Evolutionary conservation across 1,140 invertebrate species (phyloP).

Genomic region (Polyergus mexicanus): DNA sequence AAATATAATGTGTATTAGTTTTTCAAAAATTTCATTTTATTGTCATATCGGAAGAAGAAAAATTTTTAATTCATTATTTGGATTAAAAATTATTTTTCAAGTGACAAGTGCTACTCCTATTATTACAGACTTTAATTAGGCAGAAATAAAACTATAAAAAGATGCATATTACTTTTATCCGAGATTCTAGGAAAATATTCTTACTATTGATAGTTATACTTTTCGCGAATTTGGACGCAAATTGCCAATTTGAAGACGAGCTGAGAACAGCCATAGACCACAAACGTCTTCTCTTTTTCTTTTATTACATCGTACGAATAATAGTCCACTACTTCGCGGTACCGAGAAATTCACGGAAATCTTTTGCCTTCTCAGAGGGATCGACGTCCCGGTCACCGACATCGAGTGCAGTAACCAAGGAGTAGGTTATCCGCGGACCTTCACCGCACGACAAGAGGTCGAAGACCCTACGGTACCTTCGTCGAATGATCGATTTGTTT

Average conservation of each 20-base stretch:
- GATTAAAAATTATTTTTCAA: constrained; percentile 25
- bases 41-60: not conserved
- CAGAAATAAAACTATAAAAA: not conserved
- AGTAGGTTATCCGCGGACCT: constrained; percentile 80
- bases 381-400: constrained; percentile 82
- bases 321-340: constrained; percentile 66
- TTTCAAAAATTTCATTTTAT: not conserved
- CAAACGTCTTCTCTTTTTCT: constrained; percentile 35
- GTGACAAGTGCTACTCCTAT: not conserved
- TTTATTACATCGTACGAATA: constrained; percentile 62
- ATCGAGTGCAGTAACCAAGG: constrained; percentile 75
- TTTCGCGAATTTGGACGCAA: constrained; percentile 3
- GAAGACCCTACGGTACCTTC: constrained; percentile 75
- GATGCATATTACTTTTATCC: not conserved
- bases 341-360: constrained; percentile 69
- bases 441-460: constrained; percentile 78
- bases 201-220: not conserved
- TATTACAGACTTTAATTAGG: not conserved
- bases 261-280: not conserved
- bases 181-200: not conserved
- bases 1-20: not conserved
- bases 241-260: not conserved
- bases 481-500: constrained; percentile 57
- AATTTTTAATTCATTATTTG: not conserved
- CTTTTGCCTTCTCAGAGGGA: constrained; percentile 77